Percentiles rank a stretch among this genome's conserved stretches.
phyloP scores from a whole-genome alignment of 1,140 invertebrate species.

The Drosophila kikkawai region DNA sequence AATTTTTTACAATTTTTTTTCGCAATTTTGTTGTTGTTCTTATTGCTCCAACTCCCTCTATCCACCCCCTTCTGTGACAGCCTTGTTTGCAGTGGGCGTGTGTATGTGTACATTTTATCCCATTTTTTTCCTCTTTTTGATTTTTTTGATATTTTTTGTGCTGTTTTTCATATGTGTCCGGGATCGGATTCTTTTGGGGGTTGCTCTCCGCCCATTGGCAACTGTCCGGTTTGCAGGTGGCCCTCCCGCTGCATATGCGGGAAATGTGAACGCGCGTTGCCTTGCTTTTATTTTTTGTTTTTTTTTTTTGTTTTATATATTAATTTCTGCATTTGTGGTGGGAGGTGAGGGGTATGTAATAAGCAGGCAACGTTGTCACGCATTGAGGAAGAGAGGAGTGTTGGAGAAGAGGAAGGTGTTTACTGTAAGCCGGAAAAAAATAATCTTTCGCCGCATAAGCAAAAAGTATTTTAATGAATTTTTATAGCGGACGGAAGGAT shows the following conservation, averaged over 20 bases:
- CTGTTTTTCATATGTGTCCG: constrained; percentile 32
- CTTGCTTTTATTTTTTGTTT: constrained; percentile 42
- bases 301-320: constrained; percentile 30
- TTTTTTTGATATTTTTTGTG: constrained; percentile 13
- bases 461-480: constrained; percentile 80
- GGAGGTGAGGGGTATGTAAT: constrained; percentile 35
- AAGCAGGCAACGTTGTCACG: constrained; percentile 73
- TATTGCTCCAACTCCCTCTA: constrained; percentile 2
- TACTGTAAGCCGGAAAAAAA: constrained; percentile 60
- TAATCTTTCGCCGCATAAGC: constrained; percentile 64
- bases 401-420: constrained; percentile 19
- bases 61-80: constrained; percentile 9
- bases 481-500: constrained; percentile 38
- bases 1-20: constrained; percentile 53
- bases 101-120: constrained; percentile 36
- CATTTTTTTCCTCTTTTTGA: constrained; percentile 24
- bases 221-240: constrained; percentile 81
- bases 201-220: constrained; percentile 76
- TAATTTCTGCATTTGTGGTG: constrained; percentile 27
- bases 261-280: constrained; percentile 48
- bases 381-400: constrained; percentile 17
- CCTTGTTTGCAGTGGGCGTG: constrained; percentile 76
- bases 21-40: constrained; percentile 39
- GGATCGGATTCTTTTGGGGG: constrained; percentile 59
- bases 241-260: constrained; percentile 65